Percentiles rank a stretch among this genome's conserved stretches.
These are phyloP conservation scores for Nemapogon koenigi DNA, from an alignment of 2,888 invertebrate species.

Conservation along the genomic window DNA sequence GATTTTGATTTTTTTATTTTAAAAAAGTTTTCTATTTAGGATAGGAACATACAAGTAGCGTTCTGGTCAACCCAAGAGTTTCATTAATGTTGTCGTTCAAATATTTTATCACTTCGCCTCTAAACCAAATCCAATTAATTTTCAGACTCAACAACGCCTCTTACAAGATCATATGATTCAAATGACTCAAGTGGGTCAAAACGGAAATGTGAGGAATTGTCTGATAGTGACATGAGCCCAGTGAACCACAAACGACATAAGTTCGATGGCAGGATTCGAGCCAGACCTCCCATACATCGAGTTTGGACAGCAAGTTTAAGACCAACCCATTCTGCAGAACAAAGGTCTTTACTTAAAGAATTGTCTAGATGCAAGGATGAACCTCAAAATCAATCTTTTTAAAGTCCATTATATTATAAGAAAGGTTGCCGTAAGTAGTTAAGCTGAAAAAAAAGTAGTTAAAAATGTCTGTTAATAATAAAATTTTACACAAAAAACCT, in stretches of 20 bases:
- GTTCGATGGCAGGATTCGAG: slow-evolving; percentile 43
- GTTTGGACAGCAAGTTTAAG: background rate
- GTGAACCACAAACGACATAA: slow-evolving; percentile 48
- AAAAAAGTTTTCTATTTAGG: too few relatives aligned
- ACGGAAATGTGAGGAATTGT: slow-evolving; percentile 38
- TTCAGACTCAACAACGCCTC: slow-evolving; percentile 32
- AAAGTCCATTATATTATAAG: slow-evolving; percentile 1
- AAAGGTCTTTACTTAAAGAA: slow-evolving; percentile 27
- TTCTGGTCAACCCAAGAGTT: too few relatives aligned
- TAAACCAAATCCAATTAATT: slow-evolving; percentile 11
- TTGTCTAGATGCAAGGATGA: slow-evolving; percentile 22
- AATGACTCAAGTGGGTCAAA: slow-evolving; percentile 37
- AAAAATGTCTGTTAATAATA: too few relatives aligned
- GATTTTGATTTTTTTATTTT: too few relatives aligned
- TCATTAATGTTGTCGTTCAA: too few relatives aligned
- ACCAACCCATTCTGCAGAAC: slow-evolving; percentile 32
- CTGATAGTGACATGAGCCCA: slow-evolving; percentile 40
- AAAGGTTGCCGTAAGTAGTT: too few relatives aligned
- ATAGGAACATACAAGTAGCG: too few relatives aligned
- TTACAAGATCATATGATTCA: slow-evolving; percentile 20
- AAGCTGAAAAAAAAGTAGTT: too few relatives aligned
- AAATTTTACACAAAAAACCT: too few relatives aligned
- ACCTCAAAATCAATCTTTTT: slow-evolving; percentile 37
- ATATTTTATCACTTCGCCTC: too few relatives aligned
- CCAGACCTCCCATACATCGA: slow-evolving; percentile 38